Evolutionary conservation across 2,888 invertebrate genomes (phyloP), one percentile per base, ranked within the genome.

Genomic region (Tenthredo notha): DNA sequence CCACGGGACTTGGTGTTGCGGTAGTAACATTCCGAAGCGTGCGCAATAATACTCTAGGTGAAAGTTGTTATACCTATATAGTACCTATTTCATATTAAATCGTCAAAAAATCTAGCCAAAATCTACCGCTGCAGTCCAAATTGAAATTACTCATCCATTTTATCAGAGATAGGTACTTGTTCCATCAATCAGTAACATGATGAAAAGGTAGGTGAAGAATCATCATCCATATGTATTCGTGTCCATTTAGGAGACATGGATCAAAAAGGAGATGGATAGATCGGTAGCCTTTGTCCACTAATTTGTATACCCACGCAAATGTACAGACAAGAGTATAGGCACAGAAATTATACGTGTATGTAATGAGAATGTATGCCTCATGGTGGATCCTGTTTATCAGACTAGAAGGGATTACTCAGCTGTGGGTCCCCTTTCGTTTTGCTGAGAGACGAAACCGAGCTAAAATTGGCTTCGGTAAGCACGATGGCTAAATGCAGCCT

Each of bases 1-100:
- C 87, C 78, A 85, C 85, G 80, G 80, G 47, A 85, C 85, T 54
- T 21, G 33, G 70, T 88, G 90, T 91, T 91, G 91, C 92, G 91
- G 92, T 92, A 92, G 92, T 92, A 90, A 90, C 92, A 92, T 92
- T 92, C 92, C 92, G 88, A 86, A 90, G 91, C 92, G 92, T 92
- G 91, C 91, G 92, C 92, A 92, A 92, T 92, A 92, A 92, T 54
- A 54, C 90, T 91, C 90, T 91, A 90, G 92, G 92, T 92, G 92
- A 92, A 92, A 92, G 92, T 92, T 90, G 72, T 80, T 80, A 29
- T n/a, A 40, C 33, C n/a, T 47, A 43, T n/a, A 47, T 15, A 47
- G 9, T 25, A 25, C 61, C 61, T 12, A 21, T 21, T 61, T 61
- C 43, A n/a, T 61, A 12, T 10, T 25, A 25, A 21, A 61, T 61